A percentile compares a stretch with the other conserved stretches of the same genome.
These are phyloP conservation scores for Hecatera dysodea DNA, from an alignment of 2,888 invertebrate genomes.

Conservation along the genomic window DNA sequence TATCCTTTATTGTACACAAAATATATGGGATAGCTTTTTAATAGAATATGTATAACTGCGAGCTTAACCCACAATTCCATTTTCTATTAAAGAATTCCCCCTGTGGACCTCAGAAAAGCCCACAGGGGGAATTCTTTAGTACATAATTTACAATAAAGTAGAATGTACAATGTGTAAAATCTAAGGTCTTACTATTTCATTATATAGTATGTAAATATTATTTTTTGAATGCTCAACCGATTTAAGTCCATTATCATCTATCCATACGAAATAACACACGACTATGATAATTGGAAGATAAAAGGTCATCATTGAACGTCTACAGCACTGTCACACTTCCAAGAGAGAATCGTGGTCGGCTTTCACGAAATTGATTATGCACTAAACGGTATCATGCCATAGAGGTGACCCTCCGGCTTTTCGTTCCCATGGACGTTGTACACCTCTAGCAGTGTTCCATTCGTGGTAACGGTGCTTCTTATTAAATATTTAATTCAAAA, in stretches of 20 bases:
- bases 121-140: too few species aligned
- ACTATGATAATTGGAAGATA: slow-evolving; percentile 49
- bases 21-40: too few species aligned
- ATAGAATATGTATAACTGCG: too few species aligned
- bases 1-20: too few species aligned
- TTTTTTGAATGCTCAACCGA: not conserved
- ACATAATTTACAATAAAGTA: not conserved
- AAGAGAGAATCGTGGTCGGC: slow-evolving; percentile 51
- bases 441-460: slow-evolving; percentile 14
- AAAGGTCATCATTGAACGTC: slow-evolving; percentile 38
- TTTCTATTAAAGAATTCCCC: too few species aligned
- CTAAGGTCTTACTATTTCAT: not conserved
- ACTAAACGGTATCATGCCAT: slow-evolving; percentile 46
- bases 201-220: not conserved
- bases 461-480: slow-evolving; percentile 44
- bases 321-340: slow-evolving; percentile 42
- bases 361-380: slow-evolving; percentile 61
- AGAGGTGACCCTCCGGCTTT: slow-evolving; percentile 55
- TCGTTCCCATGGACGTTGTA: slow-evolving; percentile 48
- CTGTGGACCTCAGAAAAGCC: too few species aligned
- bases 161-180: not conserved
- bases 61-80: too few species aligned
- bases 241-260: slow-evolving; percentile 26
- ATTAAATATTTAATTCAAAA: slow-evolving; percentile 29
- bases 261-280: slow-evolving; percentile 33